A percentile compares a stretch with the other conserved stretches of the same genome.
phyloP scores from a whole-genome alignment of 2,888 invertebrate species.

The Microctonus hyperodae region DNA sequence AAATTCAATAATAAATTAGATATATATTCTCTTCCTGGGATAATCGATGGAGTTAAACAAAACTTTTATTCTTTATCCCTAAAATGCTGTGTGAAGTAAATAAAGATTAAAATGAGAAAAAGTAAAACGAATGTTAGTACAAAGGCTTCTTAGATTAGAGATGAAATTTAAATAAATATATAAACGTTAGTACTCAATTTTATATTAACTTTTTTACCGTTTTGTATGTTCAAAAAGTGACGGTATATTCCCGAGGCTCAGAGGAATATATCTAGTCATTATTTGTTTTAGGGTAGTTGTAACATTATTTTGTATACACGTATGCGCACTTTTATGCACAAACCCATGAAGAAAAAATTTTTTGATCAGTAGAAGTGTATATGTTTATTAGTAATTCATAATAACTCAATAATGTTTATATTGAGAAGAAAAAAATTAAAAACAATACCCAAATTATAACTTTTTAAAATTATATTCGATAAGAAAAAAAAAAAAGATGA shows the following conservation, averaged over 20 bases:
- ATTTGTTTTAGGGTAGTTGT: constrained; percentile 46
- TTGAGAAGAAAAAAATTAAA: constrained; percentile 3
- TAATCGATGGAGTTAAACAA: constrained; percentile 36
- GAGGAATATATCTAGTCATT: constrained; percentile 48
- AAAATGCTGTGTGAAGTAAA: constrained; percentile 18
- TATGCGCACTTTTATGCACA: constrained; percentile 38
- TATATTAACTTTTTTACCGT: constrained; percentile 53
- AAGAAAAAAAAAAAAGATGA: constrained; percentile 12
- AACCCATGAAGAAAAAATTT: constrained; percentile 22
- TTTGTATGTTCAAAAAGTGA: constrained; percentile 50
- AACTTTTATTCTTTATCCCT: constrained; percentile 41
- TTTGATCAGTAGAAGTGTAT: constrained; percentile 12
- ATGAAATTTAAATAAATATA: constrained; percentile 29
- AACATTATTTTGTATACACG: constrained; percentile 43
- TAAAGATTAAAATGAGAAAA: not conserved
- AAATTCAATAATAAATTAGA: constrained; percentile 12
- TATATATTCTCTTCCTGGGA: constrained; percentile 35
- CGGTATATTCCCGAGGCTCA: constrained; percentile 53
- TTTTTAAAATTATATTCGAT: constrained; percentile 21
- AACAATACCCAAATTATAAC: constrained; percentile 2
- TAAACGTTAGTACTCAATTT: constrained; percentile 48
- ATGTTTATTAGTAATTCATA: constrained; percentile 3
- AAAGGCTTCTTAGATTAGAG: constrained; percentile 38
- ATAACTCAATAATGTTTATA: constrained; percentile 10
- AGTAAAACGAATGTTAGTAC: constrained; percentile 32